phyloP scores from a whole-genome alignment of 2,113 vertebrate genomes.

The Ptychochromis oligacanthus region DNA sequence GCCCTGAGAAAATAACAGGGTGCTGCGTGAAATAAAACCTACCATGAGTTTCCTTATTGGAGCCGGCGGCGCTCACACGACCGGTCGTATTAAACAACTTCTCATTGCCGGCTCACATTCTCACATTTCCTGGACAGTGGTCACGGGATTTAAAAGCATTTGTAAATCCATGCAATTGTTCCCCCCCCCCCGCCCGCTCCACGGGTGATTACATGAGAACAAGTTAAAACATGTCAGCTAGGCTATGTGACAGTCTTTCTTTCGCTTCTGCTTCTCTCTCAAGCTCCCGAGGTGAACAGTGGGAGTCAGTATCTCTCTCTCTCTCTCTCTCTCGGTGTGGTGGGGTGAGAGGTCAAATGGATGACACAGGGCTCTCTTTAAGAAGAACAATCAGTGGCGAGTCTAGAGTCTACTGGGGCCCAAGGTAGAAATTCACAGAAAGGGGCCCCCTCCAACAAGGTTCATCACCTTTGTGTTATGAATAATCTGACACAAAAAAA shows the following conservation, averaged over 20 bases:
- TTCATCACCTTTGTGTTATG: background rate
- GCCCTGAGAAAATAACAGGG: background rate
- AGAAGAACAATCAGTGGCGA: background rate
- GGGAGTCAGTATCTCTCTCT: conserved; percentile 47
- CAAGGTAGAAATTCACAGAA: background rate
- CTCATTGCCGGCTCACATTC: conserved; percentile 21
- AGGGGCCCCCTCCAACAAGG: background rate
- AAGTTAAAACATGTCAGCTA: conserved; percentile 44
- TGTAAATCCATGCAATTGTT: conserved; percentile 26
- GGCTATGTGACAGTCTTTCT: conserved; percentile 44
- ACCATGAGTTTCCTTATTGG: conserved; percentile 60
- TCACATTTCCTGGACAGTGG: conserved; percentile 35
- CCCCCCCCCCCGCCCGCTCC: background rate
- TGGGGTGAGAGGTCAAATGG: conserved; percentile 26
- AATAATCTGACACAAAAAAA: background rate
- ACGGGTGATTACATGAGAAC: conserved; percentile 19
- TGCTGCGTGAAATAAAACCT: conserved; percentile 15
- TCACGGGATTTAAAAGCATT: conserved; percentile 19
- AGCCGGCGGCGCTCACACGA: conserved; percentile 46
- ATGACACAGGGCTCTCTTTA: background rate
- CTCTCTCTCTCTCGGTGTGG: conserved; percentile 4
- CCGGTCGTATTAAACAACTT: conserved; percentile 49
- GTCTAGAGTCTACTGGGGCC: background rate
- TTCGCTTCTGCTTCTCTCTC: conserved; percentile 12
- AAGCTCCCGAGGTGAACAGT: conserved; percentile 32